Conservation (phyloP, 2,888 invertebrate genomes). For the Endotricha flammealis region DNA sequence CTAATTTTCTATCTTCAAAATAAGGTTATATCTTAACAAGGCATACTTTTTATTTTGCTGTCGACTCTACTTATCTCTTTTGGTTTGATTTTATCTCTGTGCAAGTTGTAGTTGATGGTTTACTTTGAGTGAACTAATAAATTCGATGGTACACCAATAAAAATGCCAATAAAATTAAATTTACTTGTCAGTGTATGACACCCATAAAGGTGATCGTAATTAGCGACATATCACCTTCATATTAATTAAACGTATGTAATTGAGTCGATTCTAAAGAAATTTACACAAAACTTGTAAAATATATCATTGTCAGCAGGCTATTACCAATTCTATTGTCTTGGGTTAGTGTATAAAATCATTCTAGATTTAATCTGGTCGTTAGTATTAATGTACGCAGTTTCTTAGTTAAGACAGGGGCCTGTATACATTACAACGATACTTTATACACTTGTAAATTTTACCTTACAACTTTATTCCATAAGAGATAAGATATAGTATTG, state of each 20-base stretch:
- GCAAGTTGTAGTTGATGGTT: too few relatives aligned
- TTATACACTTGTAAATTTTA: neutral
- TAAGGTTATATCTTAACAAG: too few relatives aligned
- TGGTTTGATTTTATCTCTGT: too few relatives aligned
- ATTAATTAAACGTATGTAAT: conserved; percentile 26
- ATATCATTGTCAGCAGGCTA: conserved; percentile 7
- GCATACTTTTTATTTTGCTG: too few relatives aligned
- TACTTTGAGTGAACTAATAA: too few relatives aligned
- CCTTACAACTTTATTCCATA: conserved; percentile 3
- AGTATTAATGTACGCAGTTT: conserved; percentile 37
- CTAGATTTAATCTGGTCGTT: conserved; percentile 22
- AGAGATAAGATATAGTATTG: conserved; percentile 7
- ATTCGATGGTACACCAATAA: too few relatives aligned
- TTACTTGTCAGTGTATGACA: too few relatives aligned
- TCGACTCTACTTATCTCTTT: too few relatives aligned
- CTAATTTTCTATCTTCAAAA: too few relatives aligned
- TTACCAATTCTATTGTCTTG: conserved; percentile 18
- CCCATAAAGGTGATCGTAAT: conserved; percentile 15
- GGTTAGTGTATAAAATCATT: conserved; percentile 21
- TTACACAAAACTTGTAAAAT: conserved; percentile 14
- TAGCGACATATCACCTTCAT: conserved; percentile 23
- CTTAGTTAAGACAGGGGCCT: conserved; percentile 31
- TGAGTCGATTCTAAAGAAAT: conserved; percentile 23
- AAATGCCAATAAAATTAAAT: too few relatives aligned
- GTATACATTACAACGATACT: conserved; percentile 16